Evolutionary conservation across 2,888 invertebrate species (phyloP).

Genomic region (Standfussiana lucernea): DNA sequence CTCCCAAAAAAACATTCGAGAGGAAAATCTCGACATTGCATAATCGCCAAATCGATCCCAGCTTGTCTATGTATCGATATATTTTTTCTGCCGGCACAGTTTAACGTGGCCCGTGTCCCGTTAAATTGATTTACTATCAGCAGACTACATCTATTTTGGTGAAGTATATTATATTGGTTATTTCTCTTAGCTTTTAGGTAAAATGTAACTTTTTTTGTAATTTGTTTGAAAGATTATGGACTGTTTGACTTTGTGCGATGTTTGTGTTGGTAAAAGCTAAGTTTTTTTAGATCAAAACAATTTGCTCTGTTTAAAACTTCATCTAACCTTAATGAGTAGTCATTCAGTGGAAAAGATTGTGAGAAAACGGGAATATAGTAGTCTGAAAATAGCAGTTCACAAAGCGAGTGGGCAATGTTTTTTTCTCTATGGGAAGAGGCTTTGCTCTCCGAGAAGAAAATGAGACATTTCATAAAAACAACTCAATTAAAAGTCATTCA

Average conservation of each 20-base stretch:
- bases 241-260: slow-evolving; percentile 45
- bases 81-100: slow-evolving; percentile 61
- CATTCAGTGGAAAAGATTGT: not conserved
- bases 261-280: not conserved
- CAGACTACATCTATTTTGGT: slow-evolving; percentile 73
- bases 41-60: slow-evolving; percentile 56
- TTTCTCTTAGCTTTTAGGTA: slow-evolving; percentile 62
- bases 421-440: not conserved
- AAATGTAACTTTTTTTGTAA: slow-evolving; percentile 46
- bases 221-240: slow-evolving; percentile 45
- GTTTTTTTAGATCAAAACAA: not conserved
- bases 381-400: not conserved
- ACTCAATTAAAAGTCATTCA: too few species aligned
- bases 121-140: slow-evolving; percentile 74
- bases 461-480: not conserved
- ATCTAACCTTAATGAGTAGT: not conserved
- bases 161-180: slow-evolving; percentile 61
- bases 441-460: not conserved
- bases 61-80: slow-evolving; percentile 61
- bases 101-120: slow-evolving; percentile 68
- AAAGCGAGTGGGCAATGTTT: not conserved
- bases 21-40: slow-evolving; percentile 34
- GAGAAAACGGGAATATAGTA: not conserved
- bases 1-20: slow-evolving; percentile 34
- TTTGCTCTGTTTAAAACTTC: not conserved